These are phyloP conservation scores for Sparus aurata DNA, from an alignment of 2,797 vertebrate genomes.

Conservation along the genomic window DNA sequence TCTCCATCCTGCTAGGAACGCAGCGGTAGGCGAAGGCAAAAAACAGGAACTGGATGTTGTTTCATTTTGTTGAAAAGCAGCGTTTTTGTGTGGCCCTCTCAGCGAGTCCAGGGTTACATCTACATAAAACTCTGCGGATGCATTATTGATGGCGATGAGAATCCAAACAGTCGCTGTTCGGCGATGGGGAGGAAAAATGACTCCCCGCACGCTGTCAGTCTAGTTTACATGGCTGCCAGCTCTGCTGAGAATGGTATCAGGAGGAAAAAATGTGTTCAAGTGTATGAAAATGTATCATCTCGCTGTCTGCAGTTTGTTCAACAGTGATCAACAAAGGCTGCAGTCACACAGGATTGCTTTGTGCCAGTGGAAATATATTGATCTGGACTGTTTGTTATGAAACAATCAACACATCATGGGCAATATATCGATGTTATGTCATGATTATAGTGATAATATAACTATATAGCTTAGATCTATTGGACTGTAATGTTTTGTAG, in stretches of 20 bases:
- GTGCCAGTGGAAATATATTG: conserved; percentile 22
- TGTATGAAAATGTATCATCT: conserved; percentile 47
- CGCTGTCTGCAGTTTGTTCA: conserved; percentile 37
- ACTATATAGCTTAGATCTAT: no score
- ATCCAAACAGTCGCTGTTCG: conserved; percentile 20
- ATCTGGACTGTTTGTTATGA: conserved; percentile 16
- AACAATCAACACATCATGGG: not conserved
- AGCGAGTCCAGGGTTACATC: conserved; percentile 25
- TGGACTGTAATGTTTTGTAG: no score
- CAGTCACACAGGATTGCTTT: conserved; percentile 38
- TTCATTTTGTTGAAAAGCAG: conserved; percentile 45
- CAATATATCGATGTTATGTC: no score
- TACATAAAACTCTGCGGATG: conserved; percentile 38
- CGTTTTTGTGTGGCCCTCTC: conserved; percentile 11
- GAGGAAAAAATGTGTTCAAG: not conserved
- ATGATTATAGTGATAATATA: no score
- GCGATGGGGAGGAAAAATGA: conserved; percentile 42
- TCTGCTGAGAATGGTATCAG: conserved; percentile 43
- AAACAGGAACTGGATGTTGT: conserved; percentile 53
- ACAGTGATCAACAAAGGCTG: conserved; percentile 22
- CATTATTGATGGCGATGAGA: conserved; percentile 42
- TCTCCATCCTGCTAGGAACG: conserved; percentile 44
- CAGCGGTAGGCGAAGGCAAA: conserved; percentile 43
- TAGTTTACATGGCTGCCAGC: conserved; percentile 35
- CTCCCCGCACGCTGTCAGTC: conserved; percentile 41